A percentile compares a stretch with the other conserved stretches of the same genome.
phyloP scores from a whole-genome alignment of 2,797 vertebrate species.

The Rachycentron canadum region DNA sequence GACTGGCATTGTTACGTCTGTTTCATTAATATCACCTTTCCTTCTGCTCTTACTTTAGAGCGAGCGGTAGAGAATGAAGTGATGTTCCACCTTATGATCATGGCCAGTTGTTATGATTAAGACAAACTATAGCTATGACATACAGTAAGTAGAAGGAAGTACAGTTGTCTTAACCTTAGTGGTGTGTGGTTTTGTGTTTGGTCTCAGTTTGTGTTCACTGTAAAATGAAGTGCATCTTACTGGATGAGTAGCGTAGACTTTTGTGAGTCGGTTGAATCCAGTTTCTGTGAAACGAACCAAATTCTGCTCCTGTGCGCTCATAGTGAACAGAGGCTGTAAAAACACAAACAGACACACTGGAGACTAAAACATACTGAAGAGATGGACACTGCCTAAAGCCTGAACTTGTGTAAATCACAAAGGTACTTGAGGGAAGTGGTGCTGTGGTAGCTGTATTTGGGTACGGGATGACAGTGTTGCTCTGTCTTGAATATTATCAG shows the following conservation, averaged over 20 bases:
- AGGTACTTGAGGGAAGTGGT: background rate
- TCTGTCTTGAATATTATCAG: background rate
- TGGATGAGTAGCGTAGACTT: constrained; percentile 83
- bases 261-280: constrained; percentile 79
- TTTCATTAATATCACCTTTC: too few relatives aligned
- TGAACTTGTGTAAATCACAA: background rate
- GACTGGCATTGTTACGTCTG: too few relatives aligned
- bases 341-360: constrained; percentile 32
- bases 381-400: background rate
- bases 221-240: constrained; percentile 67
- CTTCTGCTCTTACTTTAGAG: too few relatives aligned
- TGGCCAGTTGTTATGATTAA: too few relatives aligned
- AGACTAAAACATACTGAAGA: background rate
- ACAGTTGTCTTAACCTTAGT: background rate
- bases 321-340: constrained; percentile 84
- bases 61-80: too few relatives aligned
- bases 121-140: too few relatives aligned
- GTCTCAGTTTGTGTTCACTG: background rate
- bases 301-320: constrained; percentile 88
- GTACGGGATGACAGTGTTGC: background rate
- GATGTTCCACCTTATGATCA: too few relatives aligned
- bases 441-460: background rate
- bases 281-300: constrained; percentile 78
- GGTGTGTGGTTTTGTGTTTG: background rate
- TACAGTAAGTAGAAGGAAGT: too few relatives aligned